Evolutionary conservation across 2,888 invertebrate genomes (phyloP), one percentile per base, ranked within the genome.

Genomic region (Zygothrica quintamaculata): DNA sequence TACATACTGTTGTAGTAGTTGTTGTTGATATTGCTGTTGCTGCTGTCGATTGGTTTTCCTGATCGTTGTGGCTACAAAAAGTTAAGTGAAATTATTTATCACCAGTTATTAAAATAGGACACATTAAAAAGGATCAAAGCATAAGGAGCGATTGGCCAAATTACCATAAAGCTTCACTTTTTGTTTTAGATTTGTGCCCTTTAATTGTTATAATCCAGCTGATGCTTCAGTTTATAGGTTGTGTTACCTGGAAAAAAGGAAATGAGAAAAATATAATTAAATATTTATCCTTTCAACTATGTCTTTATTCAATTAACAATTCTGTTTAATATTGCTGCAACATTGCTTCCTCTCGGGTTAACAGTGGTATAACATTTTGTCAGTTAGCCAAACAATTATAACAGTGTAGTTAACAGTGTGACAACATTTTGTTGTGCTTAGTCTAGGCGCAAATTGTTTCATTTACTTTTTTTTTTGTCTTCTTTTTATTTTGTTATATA

Each of bases 31-130:
- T 70, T 77, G 79, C 66, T 81, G 77, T 46, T 75, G 77, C 55
- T 72, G 67, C 58, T 88, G 89, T 72, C 82, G 88, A 82, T 81
- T 89, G 72, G 88, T 81, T 58, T 77, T 88, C 57, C 77, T 71
- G 70, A 80, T 70, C 65, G 62, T 60, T 48, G 88, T 77, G 56
- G 87, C 69, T 72, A 77, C 82, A 86, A 77, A 87, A 74, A 69
- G 34, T 65, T 79, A 79, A 79, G 72, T 77, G 85, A 74, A 82
- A 82, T 76, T 79, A 68, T 43, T 79, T 79, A 59, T 72, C 64
- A 64, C 53, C 57, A 57, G 53, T 71, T 71, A 68, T 71, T 71
- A 13, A 68, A 64, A 64, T 39, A 60, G 48, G 11, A 60, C 22
- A 60, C 22, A 75, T 57, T 46, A 47, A 33, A 37, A 26, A 7